Evolutionary conservation across 2,797 vertebrate genomes (phyloP).

Genomic region (Pelodytes ibericus): DNA sequence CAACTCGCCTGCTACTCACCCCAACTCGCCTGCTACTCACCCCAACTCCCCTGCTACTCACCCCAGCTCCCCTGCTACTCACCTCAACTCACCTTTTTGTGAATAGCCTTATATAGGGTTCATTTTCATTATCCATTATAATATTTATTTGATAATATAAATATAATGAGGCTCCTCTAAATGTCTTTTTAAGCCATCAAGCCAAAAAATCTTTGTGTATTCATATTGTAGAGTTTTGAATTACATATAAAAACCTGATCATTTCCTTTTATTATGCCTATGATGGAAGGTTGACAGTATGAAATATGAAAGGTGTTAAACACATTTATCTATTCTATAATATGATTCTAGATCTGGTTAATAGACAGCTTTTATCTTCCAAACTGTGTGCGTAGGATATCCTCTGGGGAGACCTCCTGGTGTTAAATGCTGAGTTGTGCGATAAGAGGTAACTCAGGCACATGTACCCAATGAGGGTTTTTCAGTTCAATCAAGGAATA

Average conservation of each 20-base stretch:
- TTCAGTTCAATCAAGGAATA: not conserved
- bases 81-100: too few species aligned
- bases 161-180: too few species aligned
- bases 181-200: too few species aligned
- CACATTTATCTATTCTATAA: not conserved
- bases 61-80: too few species aligned
- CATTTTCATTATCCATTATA: too few species aligned
- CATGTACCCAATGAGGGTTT: not conserved
- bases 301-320: constrained; percentile 11
- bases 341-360: not conserved
- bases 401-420: not conserved
- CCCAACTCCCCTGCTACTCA: too few species aligned
- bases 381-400: not conserved
- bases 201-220: not conserved
- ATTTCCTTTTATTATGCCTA: not conserved
- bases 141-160: too few species aligned
- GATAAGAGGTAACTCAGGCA: not conserved
- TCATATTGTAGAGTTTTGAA: not conserved
- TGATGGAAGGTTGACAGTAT: constrained; percentile 10
- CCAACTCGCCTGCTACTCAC: too few species aligned
- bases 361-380: constrained; percentile 3
- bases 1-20: too few species aligned
- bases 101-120: too few species aligned
- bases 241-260: constrained; percentile 6
- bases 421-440: constrained; percentile 14